Percentiles rank a stretch among this genome's conserved stretches.
phyloP scores from a whole-genome alignment of 1,140 invertebrate genomes.

The Acromyrmex charruanus region DNA sequence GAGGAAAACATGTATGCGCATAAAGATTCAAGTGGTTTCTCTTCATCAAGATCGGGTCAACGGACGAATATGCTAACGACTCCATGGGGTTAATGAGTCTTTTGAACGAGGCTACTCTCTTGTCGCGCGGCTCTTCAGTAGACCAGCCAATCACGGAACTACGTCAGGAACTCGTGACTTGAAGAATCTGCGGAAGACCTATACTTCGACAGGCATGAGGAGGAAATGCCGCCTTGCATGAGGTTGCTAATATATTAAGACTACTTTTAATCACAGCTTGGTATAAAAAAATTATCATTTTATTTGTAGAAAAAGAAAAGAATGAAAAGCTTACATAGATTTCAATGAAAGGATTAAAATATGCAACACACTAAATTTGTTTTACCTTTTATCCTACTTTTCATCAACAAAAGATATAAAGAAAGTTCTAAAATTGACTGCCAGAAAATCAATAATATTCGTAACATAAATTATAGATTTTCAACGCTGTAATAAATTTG shows the following conservation, averaged over 20 bases:
- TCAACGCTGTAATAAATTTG: no score
- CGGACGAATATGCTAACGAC: constrained; percentile 79
- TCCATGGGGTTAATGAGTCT: constrained; percentile 79
- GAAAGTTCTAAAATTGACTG: no score
- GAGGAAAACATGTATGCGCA: constrained; percentile 69
- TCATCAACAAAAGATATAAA: neutral
- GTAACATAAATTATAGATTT: no score
- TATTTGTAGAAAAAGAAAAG: neutral
- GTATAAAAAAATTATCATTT: neutral
- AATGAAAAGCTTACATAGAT: neutral
- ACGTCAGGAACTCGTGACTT: constrained; percentile 49
- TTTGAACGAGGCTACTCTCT: constrained; percentile 59
- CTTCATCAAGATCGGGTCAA: constrained; percentile 67
- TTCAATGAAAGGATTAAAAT: neutral
- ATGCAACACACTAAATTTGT: neutral
- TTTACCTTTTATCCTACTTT: neutral
- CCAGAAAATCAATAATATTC: no score
- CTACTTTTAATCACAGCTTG: constrained; percentile 10
- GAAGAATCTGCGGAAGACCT: constrained; percentile 45
- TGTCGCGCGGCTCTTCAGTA: constrained; percentile 35
- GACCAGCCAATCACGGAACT: constrained; percentile 56
- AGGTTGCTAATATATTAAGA: constrained; percentile 2
- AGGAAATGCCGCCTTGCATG: neutral
- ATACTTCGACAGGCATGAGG: constrained; percentile 4
- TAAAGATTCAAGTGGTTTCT: constrained; percentile 75